Evolutionary conservation across 2,113 vertebrate genomes (phyloP), one percentile per base, ranked within the genome.

Genomic region (Lampris megalopsis): DNA sequence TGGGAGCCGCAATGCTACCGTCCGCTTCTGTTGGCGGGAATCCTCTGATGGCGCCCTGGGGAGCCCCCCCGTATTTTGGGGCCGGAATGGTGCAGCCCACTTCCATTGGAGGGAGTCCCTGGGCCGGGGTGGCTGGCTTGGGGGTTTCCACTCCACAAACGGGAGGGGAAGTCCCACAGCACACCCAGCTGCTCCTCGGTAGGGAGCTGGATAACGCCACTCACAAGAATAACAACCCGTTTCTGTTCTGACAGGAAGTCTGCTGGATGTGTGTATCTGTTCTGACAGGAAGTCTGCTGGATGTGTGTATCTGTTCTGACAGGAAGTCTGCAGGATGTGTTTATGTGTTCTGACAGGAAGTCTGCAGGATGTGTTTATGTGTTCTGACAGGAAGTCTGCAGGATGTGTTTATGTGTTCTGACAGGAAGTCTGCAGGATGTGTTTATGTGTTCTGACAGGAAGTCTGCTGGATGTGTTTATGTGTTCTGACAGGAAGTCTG

Each of bases 11-110:
- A 42, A 45, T 77, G 71, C 66, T 80, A n/a, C 81, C 72, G 58
- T 54, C 81, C 7, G 90, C 91, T 80, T 68, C 71, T 62, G 73
- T 88, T 70, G 1, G 82, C 75, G 68, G 77, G 60, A 72, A 76
- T 65, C 70, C 82, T 38, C 60, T 38, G 68, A 62, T 53, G 56
- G 45, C 24, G 24, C 24, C 24, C 24, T 24, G 24, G 24, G 24
- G 24, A 24, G 24, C 81, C 78, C 0, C 91, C 75, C 6, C 82
- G 73, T 3, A 10, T 68, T 3, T 38, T 60, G 72, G 76, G 75
- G 9, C 70, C 42, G 62, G 63, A 68, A 50, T 59, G 42, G 63
- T 9, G 56, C 73, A 63, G 43, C 52, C 69, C 7, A 11, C 49
- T 77, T 65, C 69, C 10, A 69, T 54, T 59, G 71, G 68, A 57